phyloP scores from a whole-genome alignment of 2,888 invertebrate species.

The Lampropteryx suffumata region DNA sequence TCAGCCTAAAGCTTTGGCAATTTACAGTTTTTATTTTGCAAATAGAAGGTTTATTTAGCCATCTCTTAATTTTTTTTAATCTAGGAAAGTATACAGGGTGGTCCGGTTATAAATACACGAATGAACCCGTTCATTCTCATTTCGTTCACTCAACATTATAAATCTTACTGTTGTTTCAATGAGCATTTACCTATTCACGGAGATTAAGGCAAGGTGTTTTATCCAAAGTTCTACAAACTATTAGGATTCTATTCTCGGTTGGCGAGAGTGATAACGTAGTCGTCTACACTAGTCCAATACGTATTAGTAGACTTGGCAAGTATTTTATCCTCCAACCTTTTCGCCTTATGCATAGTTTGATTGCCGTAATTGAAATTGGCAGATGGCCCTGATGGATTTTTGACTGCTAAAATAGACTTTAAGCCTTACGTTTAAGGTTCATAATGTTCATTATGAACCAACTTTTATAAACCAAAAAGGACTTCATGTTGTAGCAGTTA shows the following conservation, averaged over 20 bases:
- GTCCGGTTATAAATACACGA: no score
- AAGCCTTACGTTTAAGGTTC: not conserved
- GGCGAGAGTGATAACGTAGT: not conserved
- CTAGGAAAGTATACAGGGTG: no score
- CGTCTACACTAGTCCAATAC: not conserved
- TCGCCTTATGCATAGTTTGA: conserved; percentile 8
- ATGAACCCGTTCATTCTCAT: no score
- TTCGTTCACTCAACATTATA: not conserved
- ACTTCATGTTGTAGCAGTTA: no score
- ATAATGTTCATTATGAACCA: no score
- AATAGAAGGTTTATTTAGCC: not conserved
- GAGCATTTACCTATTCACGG: not conserved
- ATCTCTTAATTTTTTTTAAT: no score
- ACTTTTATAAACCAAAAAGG: no score
- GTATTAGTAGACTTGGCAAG: conserved; percentile 14
- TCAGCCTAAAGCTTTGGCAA: conserved; percentile 30
- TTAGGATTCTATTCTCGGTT: not conserved
- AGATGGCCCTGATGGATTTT: conserved; percentile 5
- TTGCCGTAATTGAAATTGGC: conserved; percentile 14
- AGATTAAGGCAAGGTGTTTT: no score
- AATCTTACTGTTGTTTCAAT: not conserved
- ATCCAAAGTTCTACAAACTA: no score
- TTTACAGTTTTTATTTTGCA: conserved; percentile 12
- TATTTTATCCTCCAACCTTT: not conserved
- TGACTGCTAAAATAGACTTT: conserved; percentile 6